Conservation (phyloP, 2,888 invertebrate genomes). For the Augochlorella aurata region DNA sequence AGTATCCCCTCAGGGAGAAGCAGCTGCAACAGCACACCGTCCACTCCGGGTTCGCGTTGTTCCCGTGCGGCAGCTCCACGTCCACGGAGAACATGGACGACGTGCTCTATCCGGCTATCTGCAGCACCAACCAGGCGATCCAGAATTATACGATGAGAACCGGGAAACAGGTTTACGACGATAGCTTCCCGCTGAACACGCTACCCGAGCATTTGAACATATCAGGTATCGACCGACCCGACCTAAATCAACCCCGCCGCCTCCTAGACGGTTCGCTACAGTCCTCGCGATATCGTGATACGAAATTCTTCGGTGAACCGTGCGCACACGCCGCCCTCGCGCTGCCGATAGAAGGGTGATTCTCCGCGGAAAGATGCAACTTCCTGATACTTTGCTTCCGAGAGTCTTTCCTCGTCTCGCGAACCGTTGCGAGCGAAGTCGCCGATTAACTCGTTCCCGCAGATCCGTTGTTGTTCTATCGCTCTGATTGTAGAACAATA, state of each 20-base stretch:
- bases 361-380: neutral
- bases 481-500: no score
- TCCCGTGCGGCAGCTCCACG: slow-evolving; percentile 90
- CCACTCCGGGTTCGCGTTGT: slow-evolving; percentile 89
- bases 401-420: no score
- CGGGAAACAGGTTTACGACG: slow-evolving; percentile 90
- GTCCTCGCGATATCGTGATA: neutral
- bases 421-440: no score
- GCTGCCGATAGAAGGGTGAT: neutral
- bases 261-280: slow-evolving; percentile 24
- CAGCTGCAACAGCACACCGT: slow-evolving; percentile 78
- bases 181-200: slow-evolving; percentile 84
- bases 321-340: neutral
- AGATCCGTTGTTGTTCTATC: no score
- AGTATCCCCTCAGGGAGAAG: slow-evolving; percentile 86
- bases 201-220: slow-evolving; percentile 81
- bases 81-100: slow-evolving; percentile 93
- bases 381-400: neutral
- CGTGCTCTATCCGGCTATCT: slow-evolving; percentile 92
- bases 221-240: slow-evolving; percentile 61
- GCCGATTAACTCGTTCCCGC: no score
- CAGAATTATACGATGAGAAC: slow-evolving; percentile 91
- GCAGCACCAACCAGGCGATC: slow-evolving; percentile 92
- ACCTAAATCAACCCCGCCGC: neutral
- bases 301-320: neutral